Evolutionary conservation across 2,888 invertebrate genomes (phyloP), one percentile per base, ranked within the genome.

Genomic region (Dicyrtoma fusca): DNA sequence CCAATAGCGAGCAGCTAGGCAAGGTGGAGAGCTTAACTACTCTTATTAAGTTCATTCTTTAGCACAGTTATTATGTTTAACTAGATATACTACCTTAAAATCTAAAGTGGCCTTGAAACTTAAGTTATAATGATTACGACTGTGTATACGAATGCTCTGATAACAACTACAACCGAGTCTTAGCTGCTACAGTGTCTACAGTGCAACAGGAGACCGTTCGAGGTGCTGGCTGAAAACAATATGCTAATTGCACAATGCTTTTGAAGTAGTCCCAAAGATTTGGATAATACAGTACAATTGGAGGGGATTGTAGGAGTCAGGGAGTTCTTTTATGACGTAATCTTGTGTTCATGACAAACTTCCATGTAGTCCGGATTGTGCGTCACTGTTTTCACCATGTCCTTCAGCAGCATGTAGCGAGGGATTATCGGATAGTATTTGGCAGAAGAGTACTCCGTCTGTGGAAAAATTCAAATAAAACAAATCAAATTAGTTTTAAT

Each of bases 281-380:
- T 61, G n/a, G 19, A 42, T 26, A 3, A 13, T 57, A 57, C 17
- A 49, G 17, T 49, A n/a, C 17, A 34, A 13, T 4, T 49, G 17
- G 49, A 49, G 49, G 13, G 3, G 49, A 13, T 11, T 49, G 49
- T 49, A 49, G 49, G 49, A 34, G 8, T 53, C 2, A 21, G 10
- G 19, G 14, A 53, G 53, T 21, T 53, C 13, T 45, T 47, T 55
- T 68, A 68, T 55, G 68, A 34, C 1, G 72, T 25, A 45, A 74
- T 79, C 42, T 75, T 79, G 69, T 73, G 76, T 85, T 95, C 95
- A 84, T 95, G 95, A 85, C 94, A 94, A 76, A 95, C 94, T 85
- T 95, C 95, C 92, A 95, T 94, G 87, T 95, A 96, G 85, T 94
- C 94, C n/a, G 95, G 95, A 85, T 95, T 92, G 82, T 94, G 91